Conservation (phyloP, 2,113 vertebrate genomes). For the Muscicapa adusta region DNA sequence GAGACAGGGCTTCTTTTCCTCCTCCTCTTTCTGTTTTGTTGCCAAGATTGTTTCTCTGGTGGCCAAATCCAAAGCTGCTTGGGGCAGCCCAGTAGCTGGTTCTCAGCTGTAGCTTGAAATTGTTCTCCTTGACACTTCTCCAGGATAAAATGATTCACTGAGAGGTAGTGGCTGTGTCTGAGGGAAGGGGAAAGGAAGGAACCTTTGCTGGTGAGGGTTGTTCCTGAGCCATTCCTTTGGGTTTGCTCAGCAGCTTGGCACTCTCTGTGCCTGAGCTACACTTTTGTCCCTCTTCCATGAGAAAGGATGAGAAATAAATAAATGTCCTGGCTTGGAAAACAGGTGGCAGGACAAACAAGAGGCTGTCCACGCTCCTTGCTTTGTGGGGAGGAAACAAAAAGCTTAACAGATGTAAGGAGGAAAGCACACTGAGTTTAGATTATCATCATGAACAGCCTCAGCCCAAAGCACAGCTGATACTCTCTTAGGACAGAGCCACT, state of each 20-base stretch:
- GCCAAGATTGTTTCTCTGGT: slow-evolving; percentile 33
- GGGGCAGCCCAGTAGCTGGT: slow-evolving; percentile 37
- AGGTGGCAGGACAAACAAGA: slow-evolving; percentile 50
- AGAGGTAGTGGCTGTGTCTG: not conserved
- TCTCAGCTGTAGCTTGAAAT: slow-evolving; percentile 6
- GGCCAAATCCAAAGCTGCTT: slow-evolving; percentile 8
- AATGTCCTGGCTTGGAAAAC: slow-evolving; percentile 18
- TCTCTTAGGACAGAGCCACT: not conserved
- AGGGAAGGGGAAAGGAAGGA: slow-evolving; percentile 1
- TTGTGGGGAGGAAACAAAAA: not conserved
- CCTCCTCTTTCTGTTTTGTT: not conserved
- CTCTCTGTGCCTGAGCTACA: not conserved
- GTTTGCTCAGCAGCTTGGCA: slow-evolving; percentile 31
- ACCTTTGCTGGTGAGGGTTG: not conserved
- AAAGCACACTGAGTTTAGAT: not conserved
- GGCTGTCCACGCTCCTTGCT: not conserved
- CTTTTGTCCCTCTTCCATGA: slow-evolving; percentile 15
- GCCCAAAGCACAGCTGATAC: not conserved
- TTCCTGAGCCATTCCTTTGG: not conserved
- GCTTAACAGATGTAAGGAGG: slow-evolving; percentile 2
- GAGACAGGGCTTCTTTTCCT: not conserved
- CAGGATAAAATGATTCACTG: slow-evolving; percentile 40
- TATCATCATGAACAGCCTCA: not conserved
- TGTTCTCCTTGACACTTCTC: slow-evolving; percentile 10
- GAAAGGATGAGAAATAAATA: slow-evolving; percentile 12